Base-by-base conservation (phyloP, 2,113 vertebrate species). In the Fregata magnificens region DNA sequence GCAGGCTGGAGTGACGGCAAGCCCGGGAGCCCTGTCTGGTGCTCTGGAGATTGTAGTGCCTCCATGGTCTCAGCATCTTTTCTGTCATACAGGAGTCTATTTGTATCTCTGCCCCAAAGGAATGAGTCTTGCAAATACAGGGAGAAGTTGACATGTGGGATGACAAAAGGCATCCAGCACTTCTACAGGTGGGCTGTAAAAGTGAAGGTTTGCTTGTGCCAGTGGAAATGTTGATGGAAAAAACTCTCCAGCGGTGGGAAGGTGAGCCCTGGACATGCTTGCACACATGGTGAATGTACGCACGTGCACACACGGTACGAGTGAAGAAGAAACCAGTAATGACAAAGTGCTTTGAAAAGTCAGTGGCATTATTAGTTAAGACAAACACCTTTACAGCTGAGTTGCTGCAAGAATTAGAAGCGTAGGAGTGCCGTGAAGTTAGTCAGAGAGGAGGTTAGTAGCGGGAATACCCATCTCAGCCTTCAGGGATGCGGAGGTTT, bases 271-370 rank as follows among this genome's bases (percentile, higher is more conserved):
- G 56, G 55, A 42, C 12, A 2, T 9, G 40, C 28, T 28, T 50
- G 59, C 36, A 13, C 14, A 11, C 6, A 2, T 7, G 38, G 36
- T 32, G 78, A 44, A 20, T 0, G 16, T 5, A 13, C 26, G 17
- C 19, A 25, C 20, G 1, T 1, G 8, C 40, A 11, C 50, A 4
- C 74, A 5, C 1, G 5, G 34, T 14, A 4, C 3, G 7, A 38
- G 45, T 1, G 16, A 32, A 67, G 44, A 47, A 26, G 70, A 36
- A 63, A 38, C 19, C 24, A 12, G 66, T 8, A 34, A 17, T 1
- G 4, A 49, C 18, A 29, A 63, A 70, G 72, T 47, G 65, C 65
- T 93, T 71, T 40, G 58, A 16, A 5, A 21, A 55, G 29, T 86
- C 6, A 22, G 38, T 6, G 82, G 52, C 19, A 4, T n/a, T 31